Base-by-base conservation (phyloP, 1,140 invertebrate genomes). In the Glomeris maerens region DNA sequence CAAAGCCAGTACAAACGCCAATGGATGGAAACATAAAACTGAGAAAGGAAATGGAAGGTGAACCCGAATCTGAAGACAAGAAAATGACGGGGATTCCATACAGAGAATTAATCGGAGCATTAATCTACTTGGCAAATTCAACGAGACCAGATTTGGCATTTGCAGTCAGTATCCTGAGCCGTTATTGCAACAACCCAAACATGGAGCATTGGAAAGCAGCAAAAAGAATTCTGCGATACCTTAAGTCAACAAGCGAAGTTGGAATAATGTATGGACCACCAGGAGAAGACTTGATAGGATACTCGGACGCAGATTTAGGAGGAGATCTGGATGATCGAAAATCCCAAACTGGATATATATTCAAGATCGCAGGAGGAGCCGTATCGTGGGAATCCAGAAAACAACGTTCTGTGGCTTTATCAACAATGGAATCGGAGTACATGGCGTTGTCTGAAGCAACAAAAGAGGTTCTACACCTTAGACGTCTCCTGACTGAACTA, bases 321-420 rank as follows among this genome's bases (percentile, higher is more conserved):
- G 21, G 14, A 3, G 21, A 49, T 10, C 2, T 22, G n/a, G 14
- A 17, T n/a, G 4, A 48, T 23, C 20, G 45, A n/a, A 52, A 52
- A 23, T 52, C 51, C 31, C 22, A 48, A 38, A 7, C 27, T 39
- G 27, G 47, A 17, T 48, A 48, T 48, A 48, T 48, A 42, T 25
- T 42, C 25, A 42, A 17, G 25, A 21, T 17, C 40, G 25, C 20
- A 21, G 40, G 40, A 27, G 45, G 45, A 14, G 62, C 70, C 45
- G 66, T 73, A 47, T 66, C 66, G n/a, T 76, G 69, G 55, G 66
- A 70, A 59, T 67, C 69, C 54, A 69, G 63, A 27, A 71, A 66
- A 55, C 73, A 74, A 48, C 63, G 59, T 29, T 67, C 68, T 3
- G 65, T 68, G 25, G 69, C 69, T 23, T 58, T 69, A 44, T 69